Conservation (phyloP, 2,888 invertebrate species). For the Tyria jacobaeae region DNA sequence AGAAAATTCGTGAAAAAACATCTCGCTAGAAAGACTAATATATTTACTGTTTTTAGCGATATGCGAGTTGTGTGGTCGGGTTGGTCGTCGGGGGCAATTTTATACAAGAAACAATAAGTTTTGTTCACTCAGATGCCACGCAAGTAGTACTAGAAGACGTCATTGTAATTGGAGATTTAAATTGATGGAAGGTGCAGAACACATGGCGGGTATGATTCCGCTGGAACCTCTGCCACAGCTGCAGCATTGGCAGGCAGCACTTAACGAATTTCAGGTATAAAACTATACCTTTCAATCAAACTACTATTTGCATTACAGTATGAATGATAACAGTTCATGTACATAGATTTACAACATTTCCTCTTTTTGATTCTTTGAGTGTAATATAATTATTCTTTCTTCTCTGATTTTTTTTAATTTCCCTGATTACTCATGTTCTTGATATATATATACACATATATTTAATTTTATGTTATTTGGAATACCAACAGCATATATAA, state of each 20-base stretch:
- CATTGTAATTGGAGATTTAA: constrained; percentile 76
- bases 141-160: constrained; percentile 64
- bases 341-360: too few species aligned
- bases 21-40: not conserved
- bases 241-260: constrained; percentile 78
- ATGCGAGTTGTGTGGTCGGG: constrained; percentile 80
- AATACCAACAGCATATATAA: too few species aligned
- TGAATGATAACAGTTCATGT: not conserved
- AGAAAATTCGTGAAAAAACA: not conserved
- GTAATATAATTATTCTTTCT: too few species aligned
- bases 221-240: constrained; percentile 82
- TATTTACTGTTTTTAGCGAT: constrained; percentile 63
- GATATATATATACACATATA: too few species aligned
- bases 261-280: constrained; percentile 74
- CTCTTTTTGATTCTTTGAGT: too few species aligned
- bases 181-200: constrained; percentile 81
- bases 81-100: constrained; percentile 76
- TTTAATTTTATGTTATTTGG: too few species aligned
- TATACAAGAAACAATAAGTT: constrained; percentile 75
- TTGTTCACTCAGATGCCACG: constrained; percentile 76
- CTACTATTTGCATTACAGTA: not conserved
- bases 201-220: constrained; percentile 82
- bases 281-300: not conserved
- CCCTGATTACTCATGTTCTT: too few species aligned
- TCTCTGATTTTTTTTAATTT: too few species aligned